Evolutionary conservation across 2,888 invertebrate genomes (phyloP), one percentile per base, ranked within the genome.

Genomic region (Polyommatus iphigenia): DNA sequence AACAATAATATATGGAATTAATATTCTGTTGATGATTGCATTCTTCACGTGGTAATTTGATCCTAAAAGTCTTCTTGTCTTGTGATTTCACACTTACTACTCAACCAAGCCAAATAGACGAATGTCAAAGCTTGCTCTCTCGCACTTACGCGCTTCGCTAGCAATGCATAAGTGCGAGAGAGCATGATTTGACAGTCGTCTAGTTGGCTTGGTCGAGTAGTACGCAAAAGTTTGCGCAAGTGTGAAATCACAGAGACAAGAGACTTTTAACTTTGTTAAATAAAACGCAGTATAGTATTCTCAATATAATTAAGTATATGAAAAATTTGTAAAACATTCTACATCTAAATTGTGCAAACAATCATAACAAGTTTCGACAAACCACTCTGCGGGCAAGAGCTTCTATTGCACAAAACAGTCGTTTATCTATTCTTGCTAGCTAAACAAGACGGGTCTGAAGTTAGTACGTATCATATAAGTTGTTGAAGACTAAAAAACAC

Each of bases 271-370:
- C 4, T 54, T 59, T 6, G 18, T 54, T 24, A 77, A 79, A 77
- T 72, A 78, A 78, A 77, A 79, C 15, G 71, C 7, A 36, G 75
- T n/a, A 41, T 76, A 50, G 54, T 77, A 78, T 80, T 79, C 79
- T 76, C 78, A 79, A 79, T 80, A 79, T 80, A 80, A 79, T 80
- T 79, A 80, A 79, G 78, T 80, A 79, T 79, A 80, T 80, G 78
- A 79, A 79, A 79, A 80, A 80, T 76, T 76, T 76, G 77, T 78
- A 80, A 80, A 78, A 80, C 76, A 79, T 76, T 78, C 77, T 77
- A 77, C 5, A 46, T 77, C 77, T 67, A 79, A 79, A 79, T 79
- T 80, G 80, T 80, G 80, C 80, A 79, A 79, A 79, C 77, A 78
- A 79, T 46, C 41, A 71, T 71, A 71, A 77, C 71, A 75, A 75